These are phyloP conservation scores for Saccostrea cuccullata DNA, from an alignment of 1,140 invertebrate genomes.

Conservation along the genomic window DNA sequence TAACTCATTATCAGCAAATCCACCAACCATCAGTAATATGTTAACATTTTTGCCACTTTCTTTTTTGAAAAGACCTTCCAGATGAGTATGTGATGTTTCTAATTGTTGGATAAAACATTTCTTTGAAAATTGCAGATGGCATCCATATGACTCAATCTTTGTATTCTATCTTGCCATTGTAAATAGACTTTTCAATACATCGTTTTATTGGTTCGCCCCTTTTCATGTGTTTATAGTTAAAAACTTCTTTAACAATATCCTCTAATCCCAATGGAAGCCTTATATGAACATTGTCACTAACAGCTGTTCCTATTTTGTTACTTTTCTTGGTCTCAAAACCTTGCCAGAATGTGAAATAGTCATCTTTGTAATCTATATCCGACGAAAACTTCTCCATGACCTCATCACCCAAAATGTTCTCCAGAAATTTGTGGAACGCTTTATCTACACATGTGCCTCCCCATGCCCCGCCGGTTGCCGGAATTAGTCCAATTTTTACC, in stretches of 20 bases:
- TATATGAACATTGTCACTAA: neutral
- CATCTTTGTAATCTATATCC: neutral
- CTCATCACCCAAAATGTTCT: conserved; percentile 37
- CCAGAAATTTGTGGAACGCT: conserved; percentile 24
- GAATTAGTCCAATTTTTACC: neutral
- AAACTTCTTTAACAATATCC: too few relatives aligned
- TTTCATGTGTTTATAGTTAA: too few relatives aligned
- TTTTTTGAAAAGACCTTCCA: too few relatives aligned
- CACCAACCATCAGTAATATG: neutral
- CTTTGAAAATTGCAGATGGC: too few relatives aligned
- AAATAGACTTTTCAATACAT: too few relatives aligned
- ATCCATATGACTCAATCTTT: too few relatives aligned
- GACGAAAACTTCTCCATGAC: conserved; percentile 22
- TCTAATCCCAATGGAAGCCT: neutral
- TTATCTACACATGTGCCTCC: conserved; percentile 36
- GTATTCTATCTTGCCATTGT: too few relatives aligned
- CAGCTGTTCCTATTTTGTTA: neutral
- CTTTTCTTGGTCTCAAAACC: conserved; percentile 21
- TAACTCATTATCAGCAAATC: conserved; percentile 3
- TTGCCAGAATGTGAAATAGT: neutral
- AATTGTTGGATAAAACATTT: too few relatives aligned
- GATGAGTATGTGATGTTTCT: too few relatives aligned
- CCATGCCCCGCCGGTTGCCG: conserved; percentile 26
- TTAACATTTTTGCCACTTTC: neutral
- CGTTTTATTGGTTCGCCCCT: too few relatives aligned